Evolutionary conservation across 2,113 vertebrate species (phyloP).

Genomic region (Greenwoodochromis staneri): DNA sequence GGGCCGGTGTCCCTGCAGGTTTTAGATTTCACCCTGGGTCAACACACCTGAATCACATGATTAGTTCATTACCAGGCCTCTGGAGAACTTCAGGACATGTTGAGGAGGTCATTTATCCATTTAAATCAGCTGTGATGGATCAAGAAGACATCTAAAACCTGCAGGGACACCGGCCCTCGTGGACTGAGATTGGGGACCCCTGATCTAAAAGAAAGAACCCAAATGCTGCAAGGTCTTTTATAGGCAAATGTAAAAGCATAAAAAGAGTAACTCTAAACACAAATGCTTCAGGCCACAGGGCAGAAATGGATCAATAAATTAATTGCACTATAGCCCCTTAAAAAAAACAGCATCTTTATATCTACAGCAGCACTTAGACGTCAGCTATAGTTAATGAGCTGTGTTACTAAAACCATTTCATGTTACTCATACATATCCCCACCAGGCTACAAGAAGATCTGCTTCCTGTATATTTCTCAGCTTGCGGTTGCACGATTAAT

Average conservation of each 20-base stretch:
- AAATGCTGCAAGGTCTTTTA: background rate
- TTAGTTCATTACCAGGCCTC: no score
- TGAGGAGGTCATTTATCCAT: no score
- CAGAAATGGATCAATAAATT: constrained; percentile 6
- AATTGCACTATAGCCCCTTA: background rate
- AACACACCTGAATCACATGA: no score
- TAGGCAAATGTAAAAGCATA: background rate
- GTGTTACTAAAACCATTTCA: background rate
- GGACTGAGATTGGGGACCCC: no score
- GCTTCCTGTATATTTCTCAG: background rate
- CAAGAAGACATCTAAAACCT: no score
- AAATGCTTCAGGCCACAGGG: background rate
- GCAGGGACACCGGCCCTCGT: no score
- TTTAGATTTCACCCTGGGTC: no score
- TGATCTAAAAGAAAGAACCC: background rate
- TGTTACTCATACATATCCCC: background rate
- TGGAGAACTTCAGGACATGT: no score
- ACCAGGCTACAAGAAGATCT: background rate
- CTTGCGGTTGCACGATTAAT: background rate
- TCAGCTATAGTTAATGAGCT: background rate
- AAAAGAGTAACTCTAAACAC: background rate
- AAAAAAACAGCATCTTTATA: background rate
- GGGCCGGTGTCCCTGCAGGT: no score
- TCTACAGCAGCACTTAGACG: background rate
- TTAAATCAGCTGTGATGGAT: no score